Evolutionary conservation across 2,113 vertebrate genomes (phyloP), one percentile per base, ranked within the genome.

Genomic region (Verasper variegatus): DNA sequence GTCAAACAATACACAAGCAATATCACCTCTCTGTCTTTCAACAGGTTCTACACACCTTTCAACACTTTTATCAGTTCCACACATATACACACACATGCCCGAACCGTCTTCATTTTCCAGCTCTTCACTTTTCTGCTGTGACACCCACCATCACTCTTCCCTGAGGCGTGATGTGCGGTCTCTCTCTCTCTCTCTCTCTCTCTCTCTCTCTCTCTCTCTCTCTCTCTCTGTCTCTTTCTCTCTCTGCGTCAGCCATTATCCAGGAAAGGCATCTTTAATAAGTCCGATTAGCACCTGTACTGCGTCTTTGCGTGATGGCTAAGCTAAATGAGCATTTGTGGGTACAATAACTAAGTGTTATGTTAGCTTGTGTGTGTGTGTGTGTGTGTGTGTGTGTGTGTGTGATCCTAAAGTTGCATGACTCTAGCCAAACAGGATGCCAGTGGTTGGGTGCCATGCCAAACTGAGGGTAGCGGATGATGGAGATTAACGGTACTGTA

Each of bases 261-360:
- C 54, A 1, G 18, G 51, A 59, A 64, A 26, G 64, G 40, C 68
- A 63, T 73, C 61, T 69, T 81, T 83, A 68, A 83, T 55, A 76
- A 78, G 65, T 79, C 83, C 18, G 51, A 80, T 86, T 74, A 86
- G 72, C 81, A 86, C 77, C 74, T 81, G 69, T n/a, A 12, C 73
- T 62, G 26, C 45, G 76, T 71, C 74, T 84, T 75, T 83, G 74
- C 70, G 60, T 86, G 80, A 58, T 74, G 82, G 40, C 78, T 89
- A 87, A 87, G 82, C 76, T 82, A 81, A 86, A 62, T 45, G 66
- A 59, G 58, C 63, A 67, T 71, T 80, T 49, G 2, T 40, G 78
- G 20, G 52, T 68, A 57, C 73, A 88, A 66, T 21, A 62, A 47
- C 42, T 21, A 20, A 66, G 26, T 14, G 56, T 31, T 15, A 7